Evolutionary conservation across 2,888 invertebrate genomes (phyloP).

Genomic region (Podotricha telesiphe): DNA sequence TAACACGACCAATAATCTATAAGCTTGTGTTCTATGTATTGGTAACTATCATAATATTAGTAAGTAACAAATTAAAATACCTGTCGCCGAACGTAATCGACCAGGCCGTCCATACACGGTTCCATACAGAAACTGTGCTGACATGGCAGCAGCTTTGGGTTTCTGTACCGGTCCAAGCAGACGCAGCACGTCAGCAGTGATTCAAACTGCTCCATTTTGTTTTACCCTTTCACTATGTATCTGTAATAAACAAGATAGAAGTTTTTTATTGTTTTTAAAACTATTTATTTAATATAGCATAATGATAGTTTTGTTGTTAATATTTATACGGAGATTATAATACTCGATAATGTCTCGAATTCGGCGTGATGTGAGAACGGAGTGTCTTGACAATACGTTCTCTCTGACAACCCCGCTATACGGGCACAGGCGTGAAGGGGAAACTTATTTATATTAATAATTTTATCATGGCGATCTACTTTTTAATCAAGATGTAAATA

Average conservation of each 20-base stretch:
- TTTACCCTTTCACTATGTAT: conserved; percentile 62
- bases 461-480: too few relatives aligned
- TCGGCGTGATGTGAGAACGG: too few relatives aligned
- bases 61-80: conserved; percentile 66
- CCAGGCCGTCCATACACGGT: conserved; percentile 98
- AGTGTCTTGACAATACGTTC: too few relatives aligned
- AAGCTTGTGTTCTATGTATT: neutral
- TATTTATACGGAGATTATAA: too few relatives aligned
- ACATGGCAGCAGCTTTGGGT: conserved; percentile 99
- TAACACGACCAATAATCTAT: conserved; percentile 13
- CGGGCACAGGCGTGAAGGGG: too few relatives aligned
- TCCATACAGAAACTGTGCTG: conserved; percentile 99
- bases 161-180: conserved; percentile 97
- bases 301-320: too few relatives aligned
- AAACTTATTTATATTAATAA: too few relatives aligned
- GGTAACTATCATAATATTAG: neutral
- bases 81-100: conserved; percentile 97
- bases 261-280: neutral
- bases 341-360: too few relatives aligned
- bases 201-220: conserved; percentile 96
- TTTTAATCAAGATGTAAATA: too few relatives aligned
- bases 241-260: conserved; percentile 55
- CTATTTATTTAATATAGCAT: too few relatives aligned
- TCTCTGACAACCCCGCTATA: too few relatives aligned
- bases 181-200: conserved; percentile 99